phyloP scores from a whole-genome alignment of 2,797 vertebrate species.

The Natrix natrix region DNA sequence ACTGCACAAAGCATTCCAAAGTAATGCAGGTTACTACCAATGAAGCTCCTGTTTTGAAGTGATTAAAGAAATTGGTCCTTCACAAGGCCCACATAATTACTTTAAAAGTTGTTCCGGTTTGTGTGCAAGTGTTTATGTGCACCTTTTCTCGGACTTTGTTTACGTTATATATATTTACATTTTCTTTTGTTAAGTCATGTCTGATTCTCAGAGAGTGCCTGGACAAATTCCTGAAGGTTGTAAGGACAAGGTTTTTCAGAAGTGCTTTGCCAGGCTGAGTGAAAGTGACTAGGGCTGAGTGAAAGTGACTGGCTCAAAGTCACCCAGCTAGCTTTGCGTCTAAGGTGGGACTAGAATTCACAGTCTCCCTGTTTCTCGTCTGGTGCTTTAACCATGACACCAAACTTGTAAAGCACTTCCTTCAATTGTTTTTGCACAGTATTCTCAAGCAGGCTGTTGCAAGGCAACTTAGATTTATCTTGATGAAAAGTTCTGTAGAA shows the following conservation, averaged over 20 bases:
- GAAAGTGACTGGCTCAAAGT: not conserved
- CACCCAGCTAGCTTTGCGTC: not conserved
- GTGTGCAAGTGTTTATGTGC: not conserved
- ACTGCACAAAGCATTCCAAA: not conserved
- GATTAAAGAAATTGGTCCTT: not conserved
- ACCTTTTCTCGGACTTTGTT: not conserved
- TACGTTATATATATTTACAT: not conserved
- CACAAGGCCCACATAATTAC: not conserved
- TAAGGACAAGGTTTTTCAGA: not conserved
- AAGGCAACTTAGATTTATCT: not conserved
- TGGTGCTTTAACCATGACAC: not conserved
- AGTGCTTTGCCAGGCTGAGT: not conserved
- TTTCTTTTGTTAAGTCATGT: not conserved
- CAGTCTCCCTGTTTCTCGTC: not conserved
- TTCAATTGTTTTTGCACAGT: not conserved
- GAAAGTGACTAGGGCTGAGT: not conserved
- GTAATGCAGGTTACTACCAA: not conserved
- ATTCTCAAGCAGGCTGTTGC: not conserved
- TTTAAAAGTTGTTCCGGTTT: not conserved
- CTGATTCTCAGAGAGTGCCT: not conserved
- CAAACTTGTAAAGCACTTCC: not conserved
- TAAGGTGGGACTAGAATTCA: not conserved
- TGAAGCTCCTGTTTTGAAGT: not conserved
- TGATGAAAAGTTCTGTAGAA: not conserved
- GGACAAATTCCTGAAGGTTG: not conserved